Conservation (phyloP, 2,797 vertebrate genomes). For the Sandelia bainsii region DNA sequence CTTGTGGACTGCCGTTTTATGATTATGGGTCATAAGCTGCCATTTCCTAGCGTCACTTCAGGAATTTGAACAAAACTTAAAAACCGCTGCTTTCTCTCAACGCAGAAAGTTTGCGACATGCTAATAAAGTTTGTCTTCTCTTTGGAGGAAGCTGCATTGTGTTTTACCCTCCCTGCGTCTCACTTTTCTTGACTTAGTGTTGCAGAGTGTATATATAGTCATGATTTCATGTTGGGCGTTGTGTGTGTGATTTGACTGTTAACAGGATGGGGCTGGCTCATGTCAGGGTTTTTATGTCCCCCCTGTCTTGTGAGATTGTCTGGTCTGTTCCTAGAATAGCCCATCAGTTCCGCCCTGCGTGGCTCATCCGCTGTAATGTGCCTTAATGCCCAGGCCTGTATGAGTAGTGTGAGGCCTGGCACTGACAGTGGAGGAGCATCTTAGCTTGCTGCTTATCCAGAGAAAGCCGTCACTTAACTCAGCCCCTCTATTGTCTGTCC, state of each 20-base stretch:
- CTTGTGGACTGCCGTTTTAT: slow-evolving; percentile 75
- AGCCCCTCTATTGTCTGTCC: slow-evolving; percentile 80
- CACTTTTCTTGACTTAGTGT: slow-evolving; percentile 70
- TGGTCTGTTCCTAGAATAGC: slow-evolving; percentile 84
- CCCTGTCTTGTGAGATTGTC: slow-evolving; percentile 82
- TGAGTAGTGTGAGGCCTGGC: slow-evolving; percentile 80
- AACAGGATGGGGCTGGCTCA: slow-evolving; percentile 81
- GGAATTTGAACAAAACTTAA: slow-evolving; percentile 71
- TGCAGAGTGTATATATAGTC: slow-evolving; percentile 76
- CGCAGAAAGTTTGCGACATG: slow-evolving; percentile 61
- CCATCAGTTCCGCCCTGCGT: slow-evolving; percentile 84
- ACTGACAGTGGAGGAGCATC: slow-evolving; percentile 83
- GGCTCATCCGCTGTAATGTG: slow-evolving; percentile 85
- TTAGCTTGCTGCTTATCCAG: slow-evolving; percentile 85
- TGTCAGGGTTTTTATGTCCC: slow-evolving; percentile 84
- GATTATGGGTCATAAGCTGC: slow-evolving; percentile 78
- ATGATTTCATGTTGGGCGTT: slow-evolving; percentile 75
- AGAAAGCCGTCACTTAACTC: slow-evolving; percentile 85
- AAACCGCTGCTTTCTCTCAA: slow-evolving; percentile 57
- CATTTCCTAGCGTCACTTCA: slow-evolving; percentile 69
- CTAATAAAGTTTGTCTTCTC: slow-evolving; percentile 52
- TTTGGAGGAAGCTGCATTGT: slow-evolving; percentile 48
- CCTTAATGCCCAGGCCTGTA: slow-evolving; percentile 84
- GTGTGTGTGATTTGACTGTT: slow-evolving; percentile 82
- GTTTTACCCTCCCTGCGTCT: slow-evolving; percentile 27